These are phyloP conservation scores for Catonia carolina DNA, from an alignment of 2,888 invertebrate genomes.

Conservation along the genomic window DNA sequence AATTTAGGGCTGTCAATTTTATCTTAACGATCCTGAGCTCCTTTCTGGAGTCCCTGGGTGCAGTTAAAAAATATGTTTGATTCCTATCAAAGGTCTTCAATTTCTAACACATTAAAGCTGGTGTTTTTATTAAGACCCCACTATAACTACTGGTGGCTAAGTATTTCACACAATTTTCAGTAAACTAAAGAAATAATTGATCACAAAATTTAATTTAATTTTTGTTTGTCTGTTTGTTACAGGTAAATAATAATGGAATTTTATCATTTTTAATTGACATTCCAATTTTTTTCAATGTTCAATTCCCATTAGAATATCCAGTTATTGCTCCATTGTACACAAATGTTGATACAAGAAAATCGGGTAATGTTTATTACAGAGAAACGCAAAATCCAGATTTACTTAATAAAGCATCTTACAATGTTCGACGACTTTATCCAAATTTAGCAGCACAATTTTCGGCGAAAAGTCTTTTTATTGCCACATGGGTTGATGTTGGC, in stretches of 20 bases:
- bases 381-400: conserved; percentile 40
- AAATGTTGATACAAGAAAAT: conserved; percentile 74
- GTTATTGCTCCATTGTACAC: conserved; percentile 86
- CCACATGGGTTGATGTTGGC: conserved; percentile 87
- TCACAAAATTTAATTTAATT: too few species aligned
- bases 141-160: too few species aligned
- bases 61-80: too few species aligned
- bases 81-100: too few species aligned
- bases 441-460: conserved; percentile 48
- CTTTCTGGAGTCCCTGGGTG: too few species aligned
- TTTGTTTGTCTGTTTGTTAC: conserved; percentile 35
- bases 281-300: conserved; percentile 75
- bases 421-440: conserved; percentile 44
- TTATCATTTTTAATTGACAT: conserved; percentile 86
- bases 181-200: too few species aligned
- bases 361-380: conserved; percentile 58
- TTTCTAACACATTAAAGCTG: too few species aligned
- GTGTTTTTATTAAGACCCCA: too few species aligned
- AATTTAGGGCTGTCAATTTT: too few species aligned
- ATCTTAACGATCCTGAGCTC: too few species aligned
- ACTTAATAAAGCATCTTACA: conserved; percentile 52
- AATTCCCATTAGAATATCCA: conserved; percentile 84
- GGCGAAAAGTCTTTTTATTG: conserved; percentile 73
- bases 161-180: too few species aligned
- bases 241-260: conserved; percentile 90